A percentile compares a stretch with the other conserved stretches of the same genome.
Evolutionary conservation across 2,797 vertebrate genomes (phyloP).

Genomic region (Antennarius maculatus): DNA sequence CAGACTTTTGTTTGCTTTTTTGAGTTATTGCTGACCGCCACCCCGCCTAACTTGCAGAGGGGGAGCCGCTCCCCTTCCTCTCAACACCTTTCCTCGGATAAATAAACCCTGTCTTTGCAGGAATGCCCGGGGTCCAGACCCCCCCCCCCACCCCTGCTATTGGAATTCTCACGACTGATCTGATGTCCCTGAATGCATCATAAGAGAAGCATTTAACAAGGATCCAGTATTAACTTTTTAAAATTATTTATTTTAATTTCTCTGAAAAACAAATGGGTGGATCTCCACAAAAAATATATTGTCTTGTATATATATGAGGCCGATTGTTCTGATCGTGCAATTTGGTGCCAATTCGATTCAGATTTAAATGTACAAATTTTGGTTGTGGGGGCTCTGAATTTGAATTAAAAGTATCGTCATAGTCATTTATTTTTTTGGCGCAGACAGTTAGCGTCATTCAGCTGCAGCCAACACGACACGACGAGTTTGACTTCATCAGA

Average conservation of each 20-base stretch:
- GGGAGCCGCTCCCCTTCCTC: slow-evolving; percentile 61
- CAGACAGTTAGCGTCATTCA: too few species aligned
- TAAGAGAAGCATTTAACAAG: not conserved
- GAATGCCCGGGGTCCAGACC: slow-evolving; percentile 65
- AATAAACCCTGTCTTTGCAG: slow-evolving; percentile 76
- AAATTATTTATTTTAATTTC: not conserved
- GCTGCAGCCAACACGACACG: too few species aligned
- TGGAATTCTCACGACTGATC: slow-evolving; percentile 70
- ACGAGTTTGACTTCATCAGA: not conserved
- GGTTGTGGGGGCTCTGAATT: too few species aligned
- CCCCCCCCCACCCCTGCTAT: slow-evolving; percentile 57
- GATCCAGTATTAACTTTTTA: too few species aligned
- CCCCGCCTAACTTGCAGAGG: slow-evolving; percentile 71
- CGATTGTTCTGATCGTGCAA: too few species aligned
- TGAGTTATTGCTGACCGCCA: slow-evolving; percentile 76
- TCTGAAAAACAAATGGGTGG: too few species aligned
- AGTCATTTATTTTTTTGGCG: too few species aligned
- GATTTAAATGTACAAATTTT: too few species aligned
- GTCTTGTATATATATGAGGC: too few species aligned
- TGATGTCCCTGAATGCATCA: not conserved
- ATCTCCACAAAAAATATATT: too few species aligned
- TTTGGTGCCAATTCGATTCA: too few species aligned
- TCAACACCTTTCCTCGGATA: slow-evolving; percentile 79
- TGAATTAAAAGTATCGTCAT: too few species aligned
- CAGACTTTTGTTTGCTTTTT: slow-evolving; percentile 79